Base-by-base conservation (phyloP, 2,888 invertebrate species). In the Patella caerulea region DNA sequence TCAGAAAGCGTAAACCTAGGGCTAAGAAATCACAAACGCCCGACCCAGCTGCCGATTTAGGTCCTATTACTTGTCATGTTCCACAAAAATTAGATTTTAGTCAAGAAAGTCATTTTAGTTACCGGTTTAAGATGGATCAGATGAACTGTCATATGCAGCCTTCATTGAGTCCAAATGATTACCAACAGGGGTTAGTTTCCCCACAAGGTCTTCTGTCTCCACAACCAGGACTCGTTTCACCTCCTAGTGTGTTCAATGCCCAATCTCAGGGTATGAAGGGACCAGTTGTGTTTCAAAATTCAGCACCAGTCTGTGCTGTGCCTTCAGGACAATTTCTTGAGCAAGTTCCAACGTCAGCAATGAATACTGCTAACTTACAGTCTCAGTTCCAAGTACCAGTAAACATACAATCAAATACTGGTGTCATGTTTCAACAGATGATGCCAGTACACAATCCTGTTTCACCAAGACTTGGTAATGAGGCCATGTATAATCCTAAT, bases 31-130 rank as follows among this genome's bases (percentile, higher is more conserved):
- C 82, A n/a, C 75, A 65, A 54, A 73, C 77, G 12, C 74, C 72
- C 12, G 82, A 81, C 72, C 80, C 79, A 52, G 70, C 74, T 34
- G 82, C 83, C 71, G 81, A 81, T 71, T 71, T 81, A n/a, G 79
- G 81, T 65, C 80, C 81, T 14, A 82, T 82, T 45, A 81, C 80
- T n/a, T 81, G 80, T 72, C 81, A 82, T 71, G 82, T 81, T 53
- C 77, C 80, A 12, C 74, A 75, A 1, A 84, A 84, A 73, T 71
- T 84, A 71, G 83, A 84, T 75, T 81, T 83, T 69, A 83, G 83
- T 54, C 72, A 73, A 45, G 79, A 56, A 17, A 59, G 74, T 65
- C 54, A 72, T 69, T 65, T 78, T 14, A 70, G 72, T 65, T 65
- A 65, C 24, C 65, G 65, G 2, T 65, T 65, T 24, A 65, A 65